phyloP scores from a whole-genome alignment of 2,888 invertebrate genomes.

The Charanyca ferruginea region DNA sequence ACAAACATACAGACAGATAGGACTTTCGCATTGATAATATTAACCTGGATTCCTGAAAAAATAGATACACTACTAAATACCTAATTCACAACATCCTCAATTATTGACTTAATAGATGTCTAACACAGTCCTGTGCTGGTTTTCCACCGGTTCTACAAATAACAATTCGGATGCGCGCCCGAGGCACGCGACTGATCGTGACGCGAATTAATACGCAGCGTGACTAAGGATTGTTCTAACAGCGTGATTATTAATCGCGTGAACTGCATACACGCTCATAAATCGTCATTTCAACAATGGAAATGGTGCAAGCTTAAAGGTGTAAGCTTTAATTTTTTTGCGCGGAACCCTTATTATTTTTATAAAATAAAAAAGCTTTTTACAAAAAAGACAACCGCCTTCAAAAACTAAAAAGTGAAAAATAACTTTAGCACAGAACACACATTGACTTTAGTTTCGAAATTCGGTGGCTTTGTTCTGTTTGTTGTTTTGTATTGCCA shows the following conservation, averaged over 20 bases:
- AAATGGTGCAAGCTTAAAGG: not conserved
- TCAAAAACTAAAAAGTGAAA: no score
- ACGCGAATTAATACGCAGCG: conserved; percentile 58
- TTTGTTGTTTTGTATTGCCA: no score
- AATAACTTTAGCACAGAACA: no score
- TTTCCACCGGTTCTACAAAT: conserved; percentile 15
- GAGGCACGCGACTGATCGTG: conserved; percentile 56
- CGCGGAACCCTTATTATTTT: no score
- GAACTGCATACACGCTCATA: conserved; percentile 7
- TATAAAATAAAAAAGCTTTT: no score
- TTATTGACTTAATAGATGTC: not conserved
- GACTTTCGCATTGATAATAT: no score
- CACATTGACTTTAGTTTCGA: no score
- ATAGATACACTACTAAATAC: not conserved
- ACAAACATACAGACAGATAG: no score
- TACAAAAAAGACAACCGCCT: no score
- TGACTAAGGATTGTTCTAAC: conserved; percentile 40
- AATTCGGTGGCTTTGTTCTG: no score
- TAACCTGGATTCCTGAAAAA: no score
- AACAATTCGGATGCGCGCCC: conserved; percentile 34
- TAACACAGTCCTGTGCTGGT: not conserved
- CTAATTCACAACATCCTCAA: conserved; percentile 4
- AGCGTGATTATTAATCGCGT: conserved; percentile 48
- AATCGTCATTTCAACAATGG: not conserved
- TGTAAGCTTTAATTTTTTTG: no score